These are phyloP conservation scores for Sepiola atlantica DNA, from an alignment of 2,888 invertebrate species.

Conservation along the genomic window DNA sequence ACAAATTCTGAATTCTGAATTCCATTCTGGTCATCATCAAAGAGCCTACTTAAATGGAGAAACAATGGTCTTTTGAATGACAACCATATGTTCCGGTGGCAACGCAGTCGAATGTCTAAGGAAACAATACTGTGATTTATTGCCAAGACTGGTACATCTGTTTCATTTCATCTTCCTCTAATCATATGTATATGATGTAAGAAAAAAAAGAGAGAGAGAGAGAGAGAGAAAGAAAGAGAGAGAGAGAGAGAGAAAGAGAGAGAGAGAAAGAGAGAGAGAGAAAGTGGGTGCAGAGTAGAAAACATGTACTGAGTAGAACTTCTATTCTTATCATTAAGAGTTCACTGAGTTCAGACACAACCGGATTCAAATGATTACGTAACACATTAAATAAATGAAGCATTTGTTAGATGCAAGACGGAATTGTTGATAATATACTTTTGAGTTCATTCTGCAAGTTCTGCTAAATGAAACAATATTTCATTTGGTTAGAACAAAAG, in stretches of 20 bases:
- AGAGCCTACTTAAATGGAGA: not conserved
- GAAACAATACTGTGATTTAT: not conserved
- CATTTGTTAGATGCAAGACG: too few relatives aligned
- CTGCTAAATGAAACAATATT: too few relatives aligned
- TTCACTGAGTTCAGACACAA: not conserved
- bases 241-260: too few relatives aligned
- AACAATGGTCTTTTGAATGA: not conserved
- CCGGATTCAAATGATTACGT: too few relatives aligned
- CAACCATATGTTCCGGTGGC: not conserved
- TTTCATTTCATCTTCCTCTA: not conserved
- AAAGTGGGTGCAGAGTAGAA: not conserved
- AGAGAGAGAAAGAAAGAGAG: too few relatives aligned
- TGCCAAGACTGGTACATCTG: not conserved
- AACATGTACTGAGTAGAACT: not conserved
- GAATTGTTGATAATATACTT: too few relatives aligned
- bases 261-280: too few relatives aligned
- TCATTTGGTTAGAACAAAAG: too few relatives aligned
- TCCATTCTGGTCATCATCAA: too few relatives aligned
- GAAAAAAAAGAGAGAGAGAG: not conserved
- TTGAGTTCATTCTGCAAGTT: too few relatives aligned
- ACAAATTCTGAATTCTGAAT: too few relatives aligned
- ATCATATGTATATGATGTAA: not conserved
- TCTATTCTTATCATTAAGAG: not conserved
- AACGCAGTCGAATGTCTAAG: not conserved
- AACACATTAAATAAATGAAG: too few relatives aligned